Percentiles rank a stretch among this genome's conserved stretches.
Conservation (phyloP, 2,113 vertebrate species). For the Oostethus manadensis region DNA sequence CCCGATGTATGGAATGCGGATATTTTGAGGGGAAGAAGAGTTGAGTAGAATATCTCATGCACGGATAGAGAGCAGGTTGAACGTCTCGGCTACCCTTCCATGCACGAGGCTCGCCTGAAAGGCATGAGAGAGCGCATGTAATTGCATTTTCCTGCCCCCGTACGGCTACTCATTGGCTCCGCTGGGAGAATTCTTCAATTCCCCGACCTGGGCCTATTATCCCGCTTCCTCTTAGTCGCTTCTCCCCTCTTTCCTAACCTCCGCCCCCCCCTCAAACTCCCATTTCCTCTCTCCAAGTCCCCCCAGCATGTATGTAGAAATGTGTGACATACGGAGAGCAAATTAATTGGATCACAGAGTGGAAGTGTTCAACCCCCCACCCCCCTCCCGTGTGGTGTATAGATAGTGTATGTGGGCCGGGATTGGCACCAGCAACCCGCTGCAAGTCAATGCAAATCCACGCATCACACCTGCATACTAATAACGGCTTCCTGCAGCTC, state of each 20-base stretch:
- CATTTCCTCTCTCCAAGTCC: slow-evolving; percentile 34
- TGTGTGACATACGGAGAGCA: slow-evolving; percentile 57
- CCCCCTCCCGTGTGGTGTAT: slow-evolving; percentile 7
- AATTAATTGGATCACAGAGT: slow-evolving; percentile 74
- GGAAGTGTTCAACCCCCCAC: slow-evolving; percentile 54
- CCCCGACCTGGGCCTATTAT: slow-evolving; percentile 36
- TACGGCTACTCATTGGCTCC: slow-evolving; percentile 58
- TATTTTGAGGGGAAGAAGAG: slow-evolving; percentile 59
- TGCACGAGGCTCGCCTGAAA: slow-evolving; percentile 49
- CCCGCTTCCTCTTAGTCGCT: slow-evolving; percentile 41
- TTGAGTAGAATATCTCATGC: slow-evolving; percentile 55
- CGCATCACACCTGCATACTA: background rate
- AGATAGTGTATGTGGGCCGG: slow-evolving; percentile 25
- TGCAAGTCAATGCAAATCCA: slow-evolving; percentile 36
- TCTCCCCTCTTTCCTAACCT: slow-evolving; percentile 44
- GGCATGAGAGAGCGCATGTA: slow-evolving; percentile 65
- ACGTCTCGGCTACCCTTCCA: slow-evolving; percentile 29
- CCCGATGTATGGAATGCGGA: slow-evolving; percentile 3
- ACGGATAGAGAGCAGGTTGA: slow-evolving; percentile 34
- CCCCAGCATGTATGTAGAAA: slow-evolving; percentile 65
- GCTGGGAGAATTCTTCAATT: slow-evolving; percentile 59
- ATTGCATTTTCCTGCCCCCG: slow-evolving; percentile 67
- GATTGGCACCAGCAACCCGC: slow-evolving; percentile 34
- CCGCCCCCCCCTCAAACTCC: slow-evolving; percentile 29
- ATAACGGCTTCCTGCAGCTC: slow-evolving; percentile 15